Conservation (phyloP, 1,140 invertebrate species). For the Proctacanthus coquilletti region DNA sequence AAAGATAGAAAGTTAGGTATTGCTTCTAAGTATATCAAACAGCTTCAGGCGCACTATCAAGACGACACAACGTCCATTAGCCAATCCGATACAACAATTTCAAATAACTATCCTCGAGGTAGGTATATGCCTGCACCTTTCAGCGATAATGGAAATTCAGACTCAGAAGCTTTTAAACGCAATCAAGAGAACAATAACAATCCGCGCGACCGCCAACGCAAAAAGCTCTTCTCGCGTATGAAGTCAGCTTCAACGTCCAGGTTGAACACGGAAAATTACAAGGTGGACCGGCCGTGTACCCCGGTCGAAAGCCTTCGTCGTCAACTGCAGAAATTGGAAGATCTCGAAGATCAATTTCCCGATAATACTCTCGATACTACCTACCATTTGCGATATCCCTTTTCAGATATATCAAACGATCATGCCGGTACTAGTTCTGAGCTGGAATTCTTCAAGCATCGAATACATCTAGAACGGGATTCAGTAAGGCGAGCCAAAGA, state of each 20-base stretch:
- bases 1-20: slow-evolving; percentile 12
- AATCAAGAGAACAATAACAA: slow-evolving; percentile 22
- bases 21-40: slow-evolving; percentile 22
- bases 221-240: slow-evolving; percentile 44
- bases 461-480: slow-evolving; percentile 60
- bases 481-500: slow-evolving; percentile 58
- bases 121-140: slow-evolving; percentile 13
- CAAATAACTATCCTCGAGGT: slow-evolving; percentile 21
- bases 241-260: slow-evolving; percentile 46
- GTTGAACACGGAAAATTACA: slow-evolving; percentile 32
- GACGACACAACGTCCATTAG: slow-evolving; percentile 24
- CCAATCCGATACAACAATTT: slow-evolving; percentile 27
- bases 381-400: slow-evolving; percentile 57
- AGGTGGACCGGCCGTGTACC: slow-evolving; percentile 39
- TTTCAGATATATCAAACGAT: slow-evolving; percentile 42
- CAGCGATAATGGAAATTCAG: slow-evolving; percentile 25
- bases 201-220: slow-evolving; percentile 28
- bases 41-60: slow-evolving; percentile 18
- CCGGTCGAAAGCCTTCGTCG: slow-evolving; percentile 59
- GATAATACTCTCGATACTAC: slow-evolving; percentile 49
- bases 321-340: slow-evolving; percentile 60
- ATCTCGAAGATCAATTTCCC: slow-evolving; percentile 62
- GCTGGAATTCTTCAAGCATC: slow-evolving; percentile 62
- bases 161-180: slow-evolving; percentile 15
- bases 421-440: slow-evolving; percentile 37